Evolutionary conservation across 2,113 vertebrate species (phyloP).

Genomic region (Cyanocitta stelleri): DNA sequence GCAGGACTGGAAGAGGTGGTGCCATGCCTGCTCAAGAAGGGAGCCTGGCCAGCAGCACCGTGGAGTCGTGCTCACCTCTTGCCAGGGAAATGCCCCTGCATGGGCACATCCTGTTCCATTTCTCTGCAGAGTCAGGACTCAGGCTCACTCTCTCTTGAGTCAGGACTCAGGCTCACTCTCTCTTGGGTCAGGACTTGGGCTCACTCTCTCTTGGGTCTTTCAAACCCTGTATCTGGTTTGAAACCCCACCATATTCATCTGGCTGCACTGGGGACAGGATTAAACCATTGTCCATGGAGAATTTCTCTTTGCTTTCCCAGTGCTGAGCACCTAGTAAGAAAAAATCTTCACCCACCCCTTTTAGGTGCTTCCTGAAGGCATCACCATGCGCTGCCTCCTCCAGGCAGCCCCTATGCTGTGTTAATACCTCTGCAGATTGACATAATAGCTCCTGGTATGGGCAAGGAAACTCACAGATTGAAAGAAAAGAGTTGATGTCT

Average conservation of each 20-base stretch:
- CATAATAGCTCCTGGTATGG: neutral
- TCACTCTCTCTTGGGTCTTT: neutral
- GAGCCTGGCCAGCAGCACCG: neutral
- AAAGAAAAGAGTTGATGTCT: neutral
- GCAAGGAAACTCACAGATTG: neutral
- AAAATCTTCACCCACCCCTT: neutral
- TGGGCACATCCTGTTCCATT: neutral
- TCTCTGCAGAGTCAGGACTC: neutral
- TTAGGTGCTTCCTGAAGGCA: neutral
- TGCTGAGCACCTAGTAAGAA: neutral
- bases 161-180: neutral
- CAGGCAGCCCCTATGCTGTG: neutral
- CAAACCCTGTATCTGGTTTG: neutral
- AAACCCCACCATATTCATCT: neutral
- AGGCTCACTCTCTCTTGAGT: neutral
- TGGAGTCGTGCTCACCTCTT: neutral
- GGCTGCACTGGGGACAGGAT: neutral
- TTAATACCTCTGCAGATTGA: neutral
- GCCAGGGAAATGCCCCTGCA: fast-evolving
- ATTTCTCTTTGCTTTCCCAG: neutral
- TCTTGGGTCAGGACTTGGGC: neutral
- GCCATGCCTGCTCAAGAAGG: neutral
- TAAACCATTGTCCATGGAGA: neutral
- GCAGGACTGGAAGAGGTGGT: neutral
- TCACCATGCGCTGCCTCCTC: neutral